Evolutionary conservation across 2,797 vertebrate genomes (phyloP).

Genomic region (Cryptoblepharus egeriae): DNA sequence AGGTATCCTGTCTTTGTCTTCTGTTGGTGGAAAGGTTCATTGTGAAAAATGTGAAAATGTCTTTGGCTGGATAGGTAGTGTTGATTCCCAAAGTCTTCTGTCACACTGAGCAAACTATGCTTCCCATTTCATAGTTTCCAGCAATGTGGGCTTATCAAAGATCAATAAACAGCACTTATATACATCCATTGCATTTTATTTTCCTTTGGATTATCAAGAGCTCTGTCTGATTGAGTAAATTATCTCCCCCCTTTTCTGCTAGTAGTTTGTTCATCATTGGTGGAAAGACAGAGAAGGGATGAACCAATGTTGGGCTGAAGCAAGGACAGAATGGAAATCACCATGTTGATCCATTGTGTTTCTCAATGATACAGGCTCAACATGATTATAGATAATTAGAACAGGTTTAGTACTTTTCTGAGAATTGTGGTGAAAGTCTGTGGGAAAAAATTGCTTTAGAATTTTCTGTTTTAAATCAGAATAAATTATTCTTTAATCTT

Average conservation of each 20-base stretch:
- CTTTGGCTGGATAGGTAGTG: not conserved
- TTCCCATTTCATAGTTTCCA: not conserved
- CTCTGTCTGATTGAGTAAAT: not conserved
- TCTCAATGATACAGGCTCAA: not conserved
- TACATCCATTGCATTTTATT: not conserved
- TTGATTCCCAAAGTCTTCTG: not conserved
- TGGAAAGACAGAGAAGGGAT: not conserved
- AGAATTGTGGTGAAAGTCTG: not conserved
- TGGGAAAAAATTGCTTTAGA: not conserved
- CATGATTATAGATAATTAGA: not conserved
- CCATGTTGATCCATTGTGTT: not conserved
- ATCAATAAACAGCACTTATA: not conserved
- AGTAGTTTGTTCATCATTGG: not conserved
- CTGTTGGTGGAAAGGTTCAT: not conserved
- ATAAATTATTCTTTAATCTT: too few species aligned
- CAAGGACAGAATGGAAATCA: not conserved
- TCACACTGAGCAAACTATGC: not conserved
- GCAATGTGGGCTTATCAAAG: not conserved
- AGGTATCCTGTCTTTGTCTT: constrained; percentile 77
- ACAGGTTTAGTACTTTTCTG: not conserved
- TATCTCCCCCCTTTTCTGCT: not conserved
- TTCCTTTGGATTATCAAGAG: not conserved
- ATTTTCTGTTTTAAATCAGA: not conserved
- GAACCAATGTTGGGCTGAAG: not conserved
- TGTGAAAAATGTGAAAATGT: not conserved